Evolutionary conservation across 2,113 vertebrate species (phyloP), one percentile per base, ranked within the genome.

Genomic region (Neotoma lepida): DNA sequence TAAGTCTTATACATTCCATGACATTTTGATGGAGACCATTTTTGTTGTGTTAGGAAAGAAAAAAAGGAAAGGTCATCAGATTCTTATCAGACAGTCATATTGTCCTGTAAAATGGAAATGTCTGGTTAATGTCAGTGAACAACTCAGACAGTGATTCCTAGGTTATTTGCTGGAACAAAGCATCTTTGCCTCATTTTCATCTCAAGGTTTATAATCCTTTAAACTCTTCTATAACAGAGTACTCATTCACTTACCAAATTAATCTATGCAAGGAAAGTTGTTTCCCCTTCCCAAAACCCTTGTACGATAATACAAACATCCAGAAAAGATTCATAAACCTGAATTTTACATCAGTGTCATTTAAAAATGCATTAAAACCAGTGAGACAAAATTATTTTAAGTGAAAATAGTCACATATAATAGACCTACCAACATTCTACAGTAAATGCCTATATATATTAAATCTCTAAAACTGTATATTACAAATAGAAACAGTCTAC

Each of bases 51-150:
- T 66, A 61, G 87, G 95, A 97, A 93, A 96, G 92, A 96, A 88
- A 92, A 94, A 96, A 97, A 96, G 86, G 89, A 98, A 98, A 98
- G 97, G 97, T 98, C 97, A 98, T 97, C 90, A 94, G 96, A 98
- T 97, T 96, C 96, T 98, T 98, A 97, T 97, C 97, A 98, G 90
- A 96, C 97, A 98, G 95, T 97, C 97, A 97, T 97, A 97, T 98
- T 98, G 90, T 98, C 82, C 95, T 94, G 91, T 97, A 97, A 98
- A 98, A 98, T 97, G 98, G 97, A 98, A 98, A 98, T 98, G 97
- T 97, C 97, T 98, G 96, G 98, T 98, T 98, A 98, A 98, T 98
- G 97, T 98, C 98, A 98, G 94, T 97, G 97, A 98, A 96, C 95
- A 97, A 92, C 95, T 95, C 96, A 97, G 93, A 97, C 98, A 96